Base-by-base conservation (phyloP, 2,888 invertebrate genomes). In the Euzophera pinguis region DNA sequence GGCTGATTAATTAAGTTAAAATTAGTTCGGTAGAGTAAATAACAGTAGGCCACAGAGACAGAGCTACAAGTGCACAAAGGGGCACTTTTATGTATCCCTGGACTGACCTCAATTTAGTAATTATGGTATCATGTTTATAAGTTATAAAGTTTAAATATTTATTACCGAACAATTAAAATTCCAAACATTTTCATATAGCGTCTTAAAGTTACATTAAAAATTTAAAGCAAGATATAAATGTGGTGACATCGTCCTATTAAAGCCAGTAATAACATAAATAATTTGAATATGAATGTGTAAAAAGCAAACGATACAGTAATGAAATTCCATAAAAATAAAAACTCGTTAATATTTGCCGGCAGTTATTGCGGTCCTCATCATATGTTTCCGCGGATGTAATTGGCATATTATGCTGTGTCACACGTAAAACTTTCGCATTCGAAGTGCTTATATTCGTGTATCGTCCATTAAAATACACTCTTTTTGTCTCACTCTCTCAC, bases 371-470 rank as follows among this genome's bases (percentile, higher is more conserved):
- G 27, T 8, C 10, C 32, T 45, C 32, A 45, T 32, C 45, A 45
- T 45, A 16, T 14, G 32, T 45, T 32, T 45, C 12, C 45, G 32
- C 41, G 29, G 45, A 32, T 32, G 45, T 45, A 45, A 45, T 45
- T 45, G 45, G 45, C 32, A 32, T 32, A 45, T 45, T 45, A 45
- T 45, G 45, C 45, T 45, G 32, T 45, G 45, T 45, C 45, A 45
- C 32, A 45, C 45, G 45, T 45, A 32, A 45, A 45, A 45, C 16
- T 45, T 32, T 45, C 45, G 45, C 45, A 14, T 45, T 16, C 45
- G 16, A 45, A 45, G 32, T 45, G 45, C 32, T 32, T 29, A 45
- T 32, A 45, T 45, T 32, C 45, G 14, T 32, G 45, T 45, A 14
- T 32, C 29, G 45, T 45, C 45, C 45, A 45, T 45, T 45, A 45